phyloP scores from a whole-genome alignment of 1,140 invertebrate genomes.

The Glomeris maerens region DNA sequence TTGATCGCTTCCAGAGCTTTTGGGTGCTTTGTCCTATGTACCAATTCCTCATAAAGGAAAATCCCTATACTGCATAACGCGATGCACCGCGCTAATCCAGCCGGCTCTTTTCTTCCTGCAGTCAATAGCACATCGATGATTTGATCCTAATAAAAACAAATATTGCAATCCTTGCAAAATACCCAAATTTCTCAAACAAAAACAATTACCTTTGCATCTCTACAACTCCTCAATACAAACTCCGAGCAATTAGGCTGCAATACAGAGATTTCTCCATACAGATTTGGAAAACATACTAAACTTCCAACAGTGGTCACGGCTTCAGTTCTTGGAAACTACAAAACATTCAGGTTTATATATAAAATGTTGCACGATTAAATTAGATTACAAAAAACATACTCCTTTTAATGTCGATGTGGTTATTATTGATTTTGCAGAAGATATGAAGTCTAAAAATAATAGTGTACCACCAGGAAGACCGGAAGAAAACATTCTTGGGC shows the following conservation, averaged over 20 bases:
- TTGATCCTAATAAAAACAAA: constrained; percentile 49
- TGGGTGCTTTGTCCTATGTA: constrained; percentile 41
- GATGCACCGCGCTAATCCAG: constrained; percentile 73
- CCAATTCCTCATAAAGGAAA: constrained; percentile 61
- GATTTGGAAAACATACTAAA: constrained; percentile 62
- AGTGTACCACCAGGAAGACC: constrained; percentile 76
- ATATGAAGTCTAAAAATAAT: constrained; percentile 73
- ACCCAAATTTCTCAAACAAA: background rate
- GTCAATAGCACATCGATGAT: constrained; percentile 71
- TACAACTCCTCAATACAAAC: constrained; percentile 51
- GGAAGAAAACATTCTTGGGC: constrained; percentile 69
- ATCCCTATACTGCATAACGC: constrained; percentile 75
- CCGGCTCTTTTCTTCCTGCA: constrained; percentile 72
- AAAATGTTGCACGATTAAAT: background rate
- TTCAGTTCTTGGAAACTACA: constrained; percentile 66
- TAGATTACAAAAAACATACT: constrained; percentile 34
- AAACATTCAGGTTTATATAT: constrained; percentile 8
- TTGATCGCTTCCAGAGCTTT: constrained; percentile 67
- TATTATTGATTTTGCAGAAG: constrained; percentile 72
- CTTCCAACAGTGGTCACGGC: constrained; percentile 82
- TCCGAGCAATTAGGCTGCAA: constrained; percentile 57
- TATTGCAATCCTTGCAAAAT: constrained; percentile 3
- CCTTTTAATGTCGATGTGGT: constrained; percentile 61
- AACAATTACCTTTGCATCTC: constrained; percentile 55
- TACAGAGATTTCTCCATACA: constrained; percentile 58